Base-by-base conservation (phyloP, 2,888 invertebrate genomes). In the Ochropleura plecta region DNA sequence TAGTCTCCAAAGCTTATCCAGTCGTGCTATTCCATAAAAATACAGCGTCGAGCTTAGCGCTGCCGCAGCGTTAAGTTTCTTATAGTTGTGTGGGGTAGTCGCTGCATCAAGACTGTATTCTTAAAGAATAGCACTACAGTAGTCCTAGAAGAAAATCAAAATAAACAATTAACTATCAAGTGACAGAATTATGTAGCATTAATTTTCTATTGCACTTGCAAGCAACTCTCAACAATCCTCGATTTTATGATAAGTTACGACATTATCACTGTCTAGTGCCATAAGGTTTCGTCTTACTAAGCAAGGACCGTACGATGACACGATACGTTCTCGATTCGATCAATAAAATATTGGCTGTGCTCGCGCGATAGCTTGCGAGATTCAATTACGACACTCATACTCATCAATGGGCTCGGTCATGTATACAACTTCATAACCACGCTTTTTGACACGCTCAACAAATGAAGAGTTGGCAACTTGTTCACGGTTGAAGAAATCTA, bases 401-500 rank as follows among this genome's bases (percentile, higher is more conserved):
- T 99, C 99, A 95, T 99, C 99, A 90, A 99, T 99, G 71, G 99
- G 99, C 94, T 99, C 99, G 0, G 98, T 98, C 99, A 99, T 99
- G 98, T 99, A 99, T 70, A 99, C 97, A 1, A 99, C 99, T 96
- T 99, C 99, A 91, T 99, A 99, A 53, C 99, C 99, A 91, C 99
- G 98, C 93, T 99, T 99, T 98, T 98, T 99, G 16, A 99, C 99
- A 76, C 99, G 97, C 96, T 99, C 99, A 70, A 99, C 99, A 89
- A 99, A 99, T 3, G 99, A 98, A 42, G 99, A 99, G 97, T 99
- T 99, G 86, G 98, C 97, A 0, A 99, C 99, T 92, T 98, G 98
- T 75, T 99, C 99, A 90, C 98, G 98, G 96, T 97, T 98, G 30
- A 3, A 30, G 30, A 30, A 30, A 30, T 30, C 30, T 30, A 1